A percentile compares a stretch with the other conserved stretches of the same genome.
phyloP scores from a whole-genome alignment of 2,113 vertebrate genomes.

The Peromyscus maniculatus region DNA sequence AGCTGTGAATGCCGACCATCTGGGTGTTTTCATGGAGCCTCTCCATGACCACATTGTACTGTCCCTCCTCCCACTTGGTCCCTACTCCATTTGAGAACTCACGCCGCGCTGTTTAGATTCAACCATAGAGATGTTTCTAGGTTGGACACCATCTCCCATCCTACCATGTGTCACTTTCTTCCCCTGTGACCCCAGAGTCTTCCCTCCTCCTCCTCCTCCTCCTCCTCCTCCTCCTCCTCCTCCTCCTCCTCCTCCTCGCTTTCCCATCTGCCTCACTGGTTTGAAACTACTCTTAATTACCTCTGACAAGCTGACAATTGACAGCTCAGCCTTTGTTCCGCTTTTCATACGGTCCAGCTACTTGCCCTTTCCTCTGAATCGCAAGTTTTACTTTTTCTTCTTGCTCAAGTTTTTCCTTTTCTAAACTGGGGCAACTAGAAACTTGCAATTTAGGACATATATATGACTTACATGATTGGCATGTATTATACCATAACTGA shows the following conservation, averaged over 20 bases:
- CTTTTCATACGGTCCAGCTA: slow-evolving; percentile 9
- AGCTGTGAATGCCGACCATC: background rate
- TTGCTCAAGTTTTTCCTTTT: background rate
- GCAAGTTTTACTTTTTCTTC: background rate
- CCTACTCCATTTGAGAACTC: background rate
- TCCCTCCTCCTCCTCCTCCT: background rate
- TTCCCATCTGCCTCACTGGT: slow-evolving; percentile 46
- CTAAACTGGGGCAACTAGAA: background rate
- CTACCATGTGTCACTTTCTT: background rate
- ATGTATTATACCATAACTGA: background rate
- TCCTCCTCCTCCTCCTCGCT: background rate
- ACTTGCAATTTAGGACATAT: slow-evolving; percentile 24
- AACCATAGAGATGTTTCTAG: background rate
- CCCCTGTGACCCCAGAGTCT: background rate
- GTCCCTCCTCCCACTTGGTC: background rate
- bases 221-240: background rate
- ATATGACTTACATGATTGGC: background rate
- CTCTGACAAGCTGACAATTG: slow-evolving; percentile 29
- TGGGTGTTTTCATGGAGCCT: too few species aligned
- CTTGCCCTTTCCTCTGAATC: background rate
- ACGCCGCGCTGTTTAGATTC: background rate
- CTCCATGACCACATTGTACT: background rate
- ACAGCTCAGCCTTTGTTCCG: slow-evolving; percentile 51
- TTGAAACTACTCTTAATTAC: slow-evolving; percentile 50
- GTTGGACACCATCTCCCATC: background rate